Conservation (phyloP, 2,797 vertebrate genomes). For the Myripristis murdjan region DNA sequence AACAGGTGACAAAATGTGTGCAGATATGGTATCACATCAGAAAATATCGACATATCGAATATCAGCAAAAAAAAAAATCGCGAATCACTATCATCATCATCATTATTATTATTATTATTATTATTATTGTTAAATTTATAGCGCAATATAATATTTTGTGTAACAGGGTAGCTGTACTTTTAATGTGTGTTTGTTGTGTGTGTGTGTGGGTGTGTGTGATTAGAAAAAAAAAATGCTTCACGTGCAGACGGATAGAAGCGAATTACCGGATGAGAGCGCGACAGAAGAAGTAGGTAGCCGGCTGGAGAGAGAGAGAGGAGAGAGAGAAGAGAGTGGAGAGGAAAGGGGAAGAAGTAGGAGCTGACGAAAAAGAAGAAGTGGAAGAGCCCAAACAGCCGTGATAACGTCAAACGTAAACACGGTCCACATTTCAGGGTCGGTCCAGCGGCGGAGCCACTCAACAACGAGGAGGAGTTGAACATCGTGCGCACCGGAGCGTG, state of each 20-base stretch:
- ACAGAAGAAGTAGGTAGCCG: conserved; percentile 30
- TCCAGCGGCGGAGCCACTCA: conserved; percentile 24
- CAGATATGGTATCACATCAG: no score
- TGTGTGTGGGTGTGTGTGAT: conserved; percentile 30
- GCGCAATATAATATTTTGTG: no score
- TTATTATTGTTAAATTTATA: no score
- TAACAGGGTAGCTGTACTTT: no score
- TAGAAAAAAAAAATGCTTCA: conserved; percentile 51
- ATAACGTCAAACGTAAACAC: conserved; percentile 8
- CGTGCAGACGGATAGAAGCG: conserved; percentile 58
- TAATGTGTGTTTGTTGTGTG: not conserved
- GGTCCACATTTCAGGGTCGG: conserved; percentile 12
- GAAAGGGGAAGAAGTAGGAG: conserved; percentile 1
- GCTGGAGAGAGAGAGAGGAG: conserved; percentile 44
- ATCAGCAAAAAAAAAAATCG: no score
- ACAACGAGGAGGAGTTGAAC: conserved; percentile 72
- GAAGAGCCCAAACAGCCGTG: not conserved
- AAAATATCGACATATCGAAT: no score
- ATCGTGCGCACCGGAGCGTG: conserved; percentile 75
- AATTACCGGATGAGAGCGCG: conserved; percentile 70
- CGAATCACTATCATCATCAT: no score
- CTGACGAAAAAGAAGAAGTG: conserved; percentile 11
- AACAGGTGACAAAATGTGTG: no score
- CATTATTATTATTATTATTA: no score
- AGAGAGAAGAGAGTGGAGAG: not conserved